These are phyloP conservation scores for Drosophila quasianomalipes DNA, from an alignment of 2,888 invertebrate species.

Conservation along the genomic window DNA sequence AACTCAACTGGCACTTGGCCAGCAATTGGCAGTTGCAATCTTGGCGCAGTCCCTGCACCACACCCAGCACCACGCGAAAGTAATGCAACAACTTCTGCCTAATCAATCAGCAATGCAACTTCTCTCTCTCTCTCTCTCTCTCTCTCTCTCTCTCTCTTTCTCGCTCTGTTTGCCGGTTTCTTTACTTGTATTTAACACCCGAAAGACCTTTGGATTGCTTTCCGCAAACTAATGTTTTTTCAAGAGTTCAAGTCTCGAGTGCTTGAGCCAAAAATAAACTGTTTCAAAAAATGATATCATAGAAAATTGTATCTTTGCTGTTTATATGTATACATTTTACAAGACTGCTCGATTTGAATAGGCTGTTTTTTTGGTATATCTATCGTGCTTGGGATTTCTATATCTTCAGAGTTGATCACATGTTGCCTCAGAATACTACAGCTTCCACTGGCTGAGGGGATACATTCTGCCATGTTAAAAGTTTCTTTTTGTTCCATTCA, in stretches of 20 bases:
- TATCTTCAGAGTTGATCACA: neutral
- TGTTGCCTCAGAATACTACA: neutral
- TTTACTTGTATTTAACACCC: slow-evolving; percentile 53
- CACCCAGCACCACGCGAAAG: slow-evolving; percentile 57
- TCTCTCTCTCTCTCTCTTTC: neutral
- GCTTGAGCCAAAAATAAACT: neutral
- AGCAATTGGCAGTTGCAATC: slow-evolving; percentile 30
- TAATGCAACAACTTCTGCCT: slow-evolving; percentile 48
- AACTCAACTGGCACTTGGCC: slow-evolving; percentile 61
- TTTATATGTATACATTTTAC: neutral
- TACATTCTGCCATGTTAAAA: neutral
- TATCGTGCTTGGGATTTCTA: neutral
- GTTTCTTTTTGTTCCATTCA: neutral
- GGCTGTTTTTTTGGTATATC: neutral
- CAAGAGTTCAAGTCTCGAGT: slow-evolving; percentile 1
- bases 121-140: neutral
- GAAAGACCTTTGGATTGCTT: slow-evolving; percentile 31
- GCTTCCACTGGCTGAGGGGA: neutral
- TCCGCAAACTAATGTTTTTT: neutral
- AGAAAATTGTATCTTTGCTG: neutral
- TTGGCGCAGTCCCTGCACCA: slow-evolving; percentile 20
- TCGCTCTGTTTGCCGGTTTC: slow-evolving; percentile 11
- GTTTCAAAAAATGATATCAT: neutral
- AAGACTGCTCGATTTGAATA: neutral
- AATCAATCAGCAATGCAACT: slow-evolving; percentile 61